These are phyloP conservation scores for Heliothis peltigera DNA, from an alignment of 2,888 invertebrate species.

Conservation along the genomic window DNA sequence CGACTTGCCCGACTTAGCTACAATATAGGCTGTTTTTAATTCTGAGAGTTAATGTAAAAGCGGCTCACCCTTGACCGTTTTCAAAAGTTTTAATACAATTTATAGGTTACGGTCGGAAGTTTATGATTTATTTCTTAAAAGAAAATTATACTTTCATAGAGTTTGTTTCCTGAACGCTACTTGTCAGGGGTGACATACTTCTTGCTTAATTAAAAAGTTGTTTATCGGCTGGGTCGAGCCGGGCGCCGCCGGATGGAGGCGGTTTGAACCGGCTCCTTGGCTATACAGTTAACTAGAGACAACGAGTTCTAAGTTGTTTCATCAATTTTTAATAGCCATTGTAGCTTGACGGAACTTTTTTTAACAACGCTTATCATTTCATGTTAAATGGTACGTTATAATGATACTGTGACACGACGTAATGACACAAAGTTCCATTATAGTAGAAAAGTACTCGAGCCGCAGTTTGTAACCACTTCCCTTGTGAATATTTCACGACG, in stretches of 20 bases:
- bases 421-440: conserved; percentile 17
- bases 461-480: conserved; percentile 15
- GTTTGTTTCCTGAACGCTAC: conserved; percentile 46
- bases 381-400: neutral
- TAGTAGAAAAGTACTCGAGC: conserved; percentile 4
- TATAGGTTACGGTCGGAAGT: conserved; percentile 40
- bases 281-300: no score
- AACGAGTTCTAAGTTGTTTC: no score
- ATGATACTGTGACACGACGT: neutral
- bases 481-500: conserved; percentile 29
- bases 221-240: conserved; percentile 13
- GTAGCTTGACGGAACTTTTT: neutral
- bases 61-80: conserved; percentile 37
- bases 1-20: conserved; percentile 4
- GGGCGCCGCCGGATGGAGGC: neutral
- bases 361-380: neutral
- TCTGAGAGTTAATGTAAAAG: conserved; percentile 1
- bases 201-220: conserved; percentile 51
- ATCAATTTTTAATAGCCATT: conserved; percentile 7
- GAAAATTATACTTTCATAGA: conserved; percentile 57
- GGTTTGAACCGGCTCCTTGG: conserved; percentile 7
- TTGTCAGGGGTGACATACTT: conserved; percentile 27
- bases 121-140: conserved; percentile 57
- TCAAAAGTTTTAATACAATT: conserved; percentile 43
- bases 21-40: neutral